Evolutionary conservation across 2,113 vertebrate genomes (phyloP), one percentile per base, ranked within the genome.

Genomic region (Lontra canadensis): DNA sequence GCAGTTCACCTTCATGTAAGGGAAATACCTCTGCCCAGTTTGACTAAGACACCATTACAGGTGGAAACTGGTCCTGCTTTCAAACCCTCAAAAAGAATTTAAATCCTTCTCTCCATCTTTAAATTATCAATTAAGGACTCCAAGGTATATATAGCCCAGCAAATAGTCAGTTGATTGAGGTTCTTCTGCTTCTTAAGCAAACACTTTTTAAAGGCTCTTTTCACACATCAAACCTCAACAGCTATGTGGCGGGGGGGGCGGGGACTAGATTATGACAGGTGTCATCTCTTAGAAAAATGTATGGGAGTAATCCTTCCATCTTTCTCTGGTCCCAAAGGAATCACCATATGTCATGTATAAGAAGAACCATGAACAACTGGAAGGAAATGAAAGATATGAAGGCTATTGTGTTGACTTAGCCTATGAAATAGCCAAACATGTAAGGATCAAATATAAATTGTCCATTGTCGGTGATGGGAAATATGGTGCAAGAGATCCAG

Each of bases 331-430:
- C 98, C 99, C 99, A 99, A 99, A 99, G 99, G 99, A 99, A 99
- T 99, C 99, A 92, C 99, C 99, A 95, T 99, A 99, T 98, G 99
- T 99, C 98, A 99, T 99, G 99, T 99, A 99, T 99, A 99, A 99
- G 99, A 99, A 99, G 99, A 99, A 99, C 98, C 99, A 99, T 99
- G 99, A 99, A 98, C 99, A 99, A 99, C 99, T 99, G 98, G 99
- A 99, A 98, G 99, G 99, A 98, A 99, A 99, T 99, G 99, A 99
- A 87, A 99, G 99, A 99, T 99, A 99, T 99, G 99, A 99, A 99
- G 99, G 99, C 99, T 99, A 99, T 99, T 99, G 99, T 99, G 99
- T 99, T 98, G 99, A 99, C 99, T 99, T 99, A 99, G 99, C 99
- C 98, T 99, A 99, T 98, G 99, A 99, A 99, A 99, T 99, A 99